Conservation (phyloP, 2,888 invertebrate species). For the Orthosia cruda region DNA sequence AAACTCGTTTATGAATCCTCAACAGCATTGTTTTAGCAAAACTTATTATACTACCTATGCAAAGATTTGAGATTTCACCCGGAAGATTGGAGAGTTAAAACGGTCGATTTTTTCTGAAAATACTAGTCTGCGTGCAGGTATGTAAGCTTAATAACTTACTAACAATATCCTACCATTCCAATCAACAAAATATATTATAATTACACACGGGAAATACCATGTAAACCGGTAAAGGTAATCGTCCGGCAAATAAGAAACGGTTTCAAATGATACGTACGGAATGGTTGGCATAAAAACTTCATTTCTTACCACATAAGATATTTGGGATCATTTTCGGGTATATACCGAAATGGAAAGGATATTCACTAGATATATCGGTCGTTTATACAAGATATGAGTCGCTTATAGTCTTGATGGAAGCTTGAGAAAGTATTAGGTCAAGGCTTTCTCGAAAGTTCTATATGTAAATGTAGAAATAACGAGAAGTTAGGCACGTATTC, state of each 20-base stretch:
- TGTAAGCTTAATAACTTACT: too few species aligned
- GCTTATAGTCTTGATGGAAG: constrained; percentile 18
- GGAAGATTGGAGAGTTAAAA: too few species aligned
- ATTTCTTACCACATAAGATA: constrained; percentile 39
- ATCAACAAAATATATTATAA: constrained; percentile 11
- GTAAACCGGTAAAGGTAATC: constrained; percentile 14
- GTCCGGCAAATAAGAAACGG: constrained; percentile 16
- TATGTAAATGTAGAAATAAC: constrained; percentile 12
- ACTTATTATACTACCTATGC: too few species aligned
- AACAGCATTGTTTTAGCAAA: too few species aligned
- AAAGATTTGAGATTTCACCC: neutral
- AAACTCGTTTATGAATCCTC: too few species aligned
- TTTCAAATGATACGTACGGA: constrained; percentile 30
- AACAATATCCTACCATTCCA: neutral
- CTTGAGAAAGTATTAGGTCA: constrained; percentile 25
- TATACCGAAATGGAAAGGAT: constrained; percentile 33
- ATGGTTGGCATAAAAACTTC: constrained; percentile 29
- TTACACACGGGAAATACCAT: constrained; percentile 21
- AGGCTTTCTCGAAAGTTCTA: constrained; percentile 14
- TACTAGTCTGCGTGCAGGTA: too few species aligned
- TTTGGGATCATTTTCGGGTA: constrained; percentile 29
- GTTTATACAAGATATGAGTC: constrained; percentile 38
- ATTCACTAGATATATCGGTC: constrained; percentile 42
- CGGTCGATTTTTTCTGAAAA: too few species aligned
- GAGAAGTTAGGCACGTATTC: neutral